Evolutionary conservation across 2,797 vertebrate genomes (phyloP).

Genomic region (Hephaestus fuliginosus): DNA sequence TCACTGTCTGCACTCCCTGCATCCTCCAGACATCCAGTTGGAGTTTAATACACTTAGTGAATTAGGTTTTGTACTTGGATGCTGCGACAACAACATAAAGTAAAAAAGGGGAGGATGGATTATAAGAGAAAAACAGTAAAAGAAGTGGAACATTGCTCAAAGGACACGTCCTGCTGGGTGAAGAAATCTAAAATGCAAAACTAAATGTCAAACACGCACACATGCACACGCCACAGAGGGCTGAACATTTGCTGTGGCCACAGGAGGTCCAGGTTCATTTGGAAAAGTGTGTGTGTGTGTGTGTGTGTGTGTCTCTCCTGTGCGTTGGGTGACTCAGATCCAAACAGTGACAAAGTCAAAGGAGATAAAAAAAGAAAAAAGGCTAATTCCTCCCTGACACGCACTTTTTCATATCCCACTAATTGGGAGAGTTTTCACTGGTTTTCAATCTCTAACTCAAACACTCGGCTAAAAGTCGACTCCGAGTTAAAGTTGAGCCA

Average conservation of each 20-base stretch:
- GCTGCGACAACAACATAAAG: not conserved
- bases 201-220: conserved; percentile 46
- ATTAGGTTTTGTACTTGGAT: not conserved
- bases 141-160: not conserved
- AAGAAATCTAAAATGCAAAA: conserved; percentile 27
- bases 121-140: not conserved
- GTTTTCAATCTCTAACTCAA: not conserved
- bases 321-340: conserved; percentile 19
- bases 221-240: not conserved
- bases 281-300: conserved; percentile 18
- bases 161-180: conserved; percentile 1
- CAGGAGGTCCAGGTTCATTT: conserved; percentile 53
- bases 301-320: conserved; percentile 13
- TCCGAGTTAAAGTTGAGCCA: not conserved
- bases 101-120: not conserved
- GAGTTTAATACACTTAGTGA: conserved; percentile 6
- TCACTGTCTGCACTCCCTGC: conserved; percentile 4
- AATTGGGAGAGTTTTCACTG: not conserved
- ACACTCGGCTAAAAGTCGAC: not conserved
- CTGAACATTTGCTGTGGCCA: conserved; percentile 55
- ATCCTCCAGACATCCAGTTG: not conserved
- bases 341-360: conserved; percentile 26
- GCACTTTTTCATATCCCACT: not conserved
- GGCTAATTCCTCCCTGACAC: rapidly evolving
- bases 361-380: not conserved